Percentiles rank a stretch among this genome's conserved stretches.
Evolutionary conservation across 2,797 vertebrate genomes (phyloP).

Genomic region (Chiroxiphia lanceolata): DNA sequence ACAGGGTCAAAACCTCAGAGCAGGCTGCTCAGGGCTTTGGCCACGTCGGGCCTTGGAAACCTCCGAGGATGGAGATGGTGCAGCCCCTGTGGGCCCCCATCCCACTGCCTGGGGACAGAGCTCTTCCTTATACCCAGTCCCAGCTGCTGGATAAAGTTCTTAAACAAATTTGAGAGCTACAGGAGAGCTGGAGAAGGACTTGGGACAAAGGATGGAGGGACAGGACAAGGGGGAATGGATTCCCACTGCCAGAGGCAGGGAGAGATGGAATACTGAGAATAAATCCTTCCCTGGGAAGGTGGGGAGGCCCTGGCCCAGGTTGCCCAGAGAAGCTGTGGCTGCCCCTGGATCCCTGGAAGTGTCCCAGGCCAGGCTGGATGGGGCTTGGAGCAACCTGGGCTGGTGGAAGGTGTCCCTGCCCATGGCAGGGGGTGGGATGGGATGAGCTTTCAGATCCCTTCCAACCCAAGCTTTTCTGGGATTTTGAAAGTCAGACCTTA

Average conservation of each 20-base stretch:
- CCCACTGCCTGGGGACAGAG: not conserved
- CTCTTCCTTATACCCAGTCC: not conserved
- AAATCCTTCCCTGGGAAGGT: not conserved
- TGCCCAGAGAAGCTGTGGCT: not conserved
- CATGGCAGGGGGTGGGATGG: not conserved
- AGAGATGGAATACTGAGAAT: not conserved
- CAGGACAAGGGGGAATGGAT: not conserved
- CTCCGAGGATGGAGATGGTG: not conserved
- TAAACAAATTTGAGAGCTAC: not conserved
- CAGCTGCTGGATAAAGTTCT: not conserved
- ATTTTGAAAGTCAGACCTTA: not conserved
- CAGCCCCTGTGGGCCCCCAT: fast-evolving
- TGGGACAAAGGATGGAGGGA: not conserved
- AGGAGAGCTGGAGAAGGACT: not conserved
- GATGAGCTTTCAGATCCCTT: not conserved
- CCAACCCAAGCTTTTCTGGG: not conserved
- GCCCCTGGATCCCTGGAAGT: not conserved
- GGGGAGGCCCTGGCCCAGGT: not conserved
- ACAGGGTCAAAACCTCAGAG: not conserved
- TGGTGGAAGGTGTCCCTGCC: not conserved
- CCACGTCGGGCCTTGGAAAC: not conserved
- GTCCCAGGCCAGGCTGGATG: not conserved
- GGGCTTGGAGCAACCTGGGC: not conserved
- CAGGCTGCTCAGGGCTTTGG: not conserved
- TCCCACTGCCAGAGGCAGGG: not conserved